Base-by-base conservation (phyloP, 2,888 invertebrate genomes). In the Macrophya alboannulata region DNA sequence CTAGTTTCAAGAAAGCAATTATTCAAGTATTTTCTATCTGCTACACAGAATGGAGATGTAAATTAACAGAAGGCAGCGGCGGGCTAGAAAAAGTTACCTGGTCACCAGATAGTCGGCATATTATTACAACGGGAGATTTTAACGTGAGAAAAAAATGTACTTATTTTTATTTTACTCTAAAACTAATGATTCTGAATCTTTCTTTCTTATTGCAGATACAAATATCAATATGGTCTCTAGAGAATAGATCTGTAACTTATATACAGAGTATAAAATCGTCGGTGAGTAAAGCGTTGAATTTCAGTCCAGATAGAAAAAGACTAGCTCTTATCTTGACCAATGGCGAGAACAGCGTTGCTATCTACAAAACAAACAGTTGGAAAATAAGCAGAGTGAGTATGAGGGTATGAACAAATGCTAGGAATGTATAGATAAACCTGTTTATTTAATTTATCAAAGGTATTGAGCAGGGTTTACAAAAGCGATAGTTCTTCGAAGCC, bases 1-100 rank as follows among this genome's bases (percentile, higher is more conserved):
- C 90, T 0, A 92, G 90, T 84, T 88, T 90, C 68, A 92, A 91
- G 83, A 90, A 90, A 86, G 91, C 89, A 51, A 76, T 91, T 59
- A 86, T 94, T 81, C 92, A 94, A 93, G 92, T 95, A 51, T 95
- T 94, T 92, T 95, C 94, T 0, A 85, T 95, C 25, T 92, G 93
- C 86, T 92, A 94, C 87, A 94, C 94, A 1, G 94, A 94, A 65
- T 95, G 95, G 95, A 94, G 93, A 88, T 95, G 95, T 90, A 95
- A 94, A 90, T 93, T 95, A 84, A 94, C 93, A 55, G 95, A 95
- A 90, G 95, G 95, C 8, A 94, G 95, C 74, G 93, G 94, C 40
- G 95, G 95, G 37, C 90, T 95, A 71, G 92, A 94, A 86, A 91
- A 90, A 83, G 94, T 93, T 68, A 90, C 90, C 31, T 95, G 95